Evolutionary conservation across 2,797 vertebrate species (phyloP).

Genomic region (Eulemur coronatus): DNA sequence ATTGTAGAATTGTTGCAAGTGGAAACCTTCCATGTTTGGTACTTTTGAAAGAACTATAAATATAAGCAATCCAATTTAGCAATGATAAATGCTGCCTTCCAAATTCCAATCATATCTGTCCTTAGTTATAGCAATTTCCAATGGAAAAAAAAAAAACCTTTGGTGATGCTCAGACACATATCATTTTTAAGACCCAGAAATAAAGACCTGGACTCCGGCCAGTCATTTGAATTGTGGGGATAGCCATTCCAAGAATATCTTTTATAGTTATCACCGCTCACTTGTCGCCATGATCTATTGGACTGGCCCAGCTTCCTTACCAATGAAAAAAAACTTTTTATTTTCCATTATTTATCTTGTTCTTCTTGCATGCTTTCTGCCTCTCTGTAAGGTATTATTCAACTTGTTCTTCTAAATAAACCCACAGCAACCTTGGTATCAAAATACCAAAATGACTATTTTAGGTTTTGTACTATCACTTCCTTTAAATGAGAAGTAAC

Average conservation of each 20-base stretch:
- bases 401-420: constrained; percentile 78
- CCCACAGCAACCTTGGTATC: constrained; percentile 61
- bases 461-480: constrained; percentile 40
- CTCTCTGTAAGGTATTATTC: constrained; percentile 68
- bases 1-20: constrained; percentile 78
- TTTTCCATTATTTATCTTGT: constrained; percentile 81
- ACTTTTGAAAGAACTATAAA: constrained; percentile 81
- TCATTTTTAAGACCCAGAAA: constrained; percentile 84
- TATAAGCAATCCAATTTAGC: constrained; percentile 81
- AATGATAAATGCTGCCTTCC: constrained; percentile 81
- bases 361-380: constrained; percentile 73
- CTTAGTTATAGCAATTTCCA: constrained; percentile 83
- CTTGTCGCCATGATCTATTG: constrained; percentile 80
- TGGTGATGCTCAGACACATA: constrained; percentile 77
- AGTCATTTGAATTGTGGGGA: constrained; percentile 82
- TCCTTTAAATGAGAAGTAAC: constrained; percentile 42
- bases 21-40: constrained; percentile 78
- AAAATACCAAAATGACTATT: constrained; percentile 69
- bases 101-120: constrained; percentile 82
- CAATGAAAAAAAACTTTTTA: constrained; percentile 73
- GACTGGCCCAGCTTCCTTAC: constrained; percentile 76
- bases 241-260: constrained; percentile 82
- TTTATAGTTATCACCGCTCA: constrained; percentile 81
- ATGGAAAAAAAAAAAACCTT: constrained; percentile 66
- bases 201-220: constrained; percentile 83